These are phyloP conservation scores for Heterotilapia buettikoferi DNA, from an alignment of 2,113 vertebrate species.

Conservation along the genomic window DNA sequence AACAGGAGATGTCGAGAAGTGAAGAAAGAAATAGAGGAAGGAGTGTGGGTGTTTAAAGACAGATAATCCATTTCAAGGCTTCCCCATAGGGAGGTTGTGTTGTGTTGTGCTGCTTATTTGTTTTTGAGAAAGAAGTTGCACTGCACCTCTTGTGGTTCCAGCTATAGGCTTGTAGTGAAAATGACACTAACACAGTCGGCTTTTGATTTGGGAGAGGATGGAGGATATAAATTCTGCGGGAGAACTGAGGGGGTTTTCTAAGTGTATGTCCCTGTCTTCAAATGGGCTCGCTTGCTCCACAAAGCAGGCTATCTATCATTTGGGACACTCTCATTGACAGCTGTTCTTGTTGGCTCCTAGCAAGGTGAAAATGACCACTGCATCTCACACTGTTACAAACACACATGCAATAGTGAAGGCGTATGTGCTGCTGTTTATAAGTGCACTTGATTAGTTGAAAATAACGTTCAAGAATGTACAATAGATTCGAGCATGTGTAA, in stretches of 20 bases:
- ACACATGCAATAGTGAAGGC: not conserved
- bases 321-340: constrained; percentile 45
- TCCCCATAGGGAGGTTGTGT: constrained; percentile 47
- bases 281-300: constrained; percentile 34
- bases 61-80: constrained; percentile 63
- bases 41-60: constrained; percentile 64
- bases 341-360: constrained; percentile 44
- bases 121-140: constrained; percentile 48
- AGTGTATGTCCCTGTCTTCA: constrained; percentile 31
- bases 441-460: not conserved
- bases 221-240: constrained; percentile 22
- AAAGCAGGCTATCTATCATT: constrained; percentile 48
- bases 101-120: constrained; percentile 59
- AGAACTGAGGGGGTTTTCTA: constrained; percentile 14
- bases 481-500: not conserved
- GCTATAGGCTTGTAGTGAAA: constrained; percentile 22
- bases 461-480: not conserved
- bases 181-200: constrained; percentile 27
- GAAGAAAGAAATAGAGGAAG: constrained; percentile 40
- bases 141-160: constrained; percentile 23
- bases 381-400: not conserved
- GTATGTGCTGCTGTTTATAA: not conserved
- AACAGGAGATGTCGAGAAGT: constrained; percentile 35
- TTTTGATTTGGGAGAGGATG: constrained; percentile 40
- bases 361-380: constrained; percentile 33